Conservation (phyloP, 2,888 invertebrate genomes). For the Marronus borbonicus region DNA sequence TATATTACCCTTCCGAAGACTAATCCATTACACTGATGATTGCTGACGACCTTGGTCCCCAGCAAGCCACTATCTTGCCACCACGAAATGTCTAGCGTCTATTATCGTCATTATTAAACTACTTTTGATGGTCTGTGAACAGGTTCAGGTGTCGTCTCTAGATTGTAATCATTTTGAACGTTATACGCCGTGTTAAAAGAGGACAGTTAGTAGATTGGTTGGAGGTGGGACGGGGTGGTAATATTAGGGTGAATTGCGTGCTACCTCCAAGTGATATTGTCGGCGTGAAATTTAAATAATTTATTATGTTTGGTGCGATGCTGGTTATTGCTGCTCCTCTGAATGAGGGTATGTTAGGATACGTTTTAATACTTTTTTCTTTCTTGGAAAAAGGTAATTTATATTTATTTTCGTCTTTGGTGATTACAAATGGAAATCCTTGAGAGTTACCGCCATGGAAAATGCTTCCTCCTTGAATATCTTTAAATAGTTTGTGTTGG, state of each 20-base stretch:
- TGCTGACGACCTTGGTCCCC: not conserved
- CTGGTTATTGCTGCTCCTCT: no score
- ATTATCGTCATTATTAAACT: slow-evolving; percentile 57
- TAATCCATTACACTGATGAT: slow-evolving; percentile 49
- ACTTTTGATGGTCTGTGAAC: slow-evolving; percentile 59
- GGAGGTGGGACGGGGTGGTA: slow-evolving; percentile 27
- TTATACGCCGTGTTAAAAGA: not conserved
- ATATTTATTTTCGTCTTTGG: no score
- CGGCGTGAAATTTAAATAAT: slow-evolving; percentile 55
- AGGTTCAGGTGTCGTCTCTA: slow-evolving; percentile 56
- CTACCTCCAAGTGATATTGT: slow-evolving; percentile 8
- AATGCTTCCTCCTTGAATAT: no score
- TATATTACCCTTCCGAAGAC: not conserved
- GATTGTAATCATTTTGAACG: slow-evolving; percentile 8
- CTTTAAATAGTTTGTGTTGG: no score
- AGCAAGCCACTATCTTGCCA: not conserved
- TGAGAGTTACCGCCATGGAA: no score
- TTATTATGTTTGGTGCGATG: slow-evolving; percentile 28
- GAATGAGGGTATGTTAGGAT: no score
- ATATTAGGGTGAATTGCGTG: slow-evolving; percentile 52
- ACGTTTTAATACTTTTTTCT: no score
- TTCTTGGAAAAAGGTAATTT: no score
- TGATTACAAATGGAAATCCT: no score
- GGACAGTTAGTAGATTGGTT: slow-evolving; percentile 3
- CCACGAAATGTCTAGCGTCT: slow-evolving; percentile 52